These are phyloP conservation scores for Sturnus vulgaris DNA, from an alignment of 2,113 vertebrate species.

Conservation along the genomic window DNA sequence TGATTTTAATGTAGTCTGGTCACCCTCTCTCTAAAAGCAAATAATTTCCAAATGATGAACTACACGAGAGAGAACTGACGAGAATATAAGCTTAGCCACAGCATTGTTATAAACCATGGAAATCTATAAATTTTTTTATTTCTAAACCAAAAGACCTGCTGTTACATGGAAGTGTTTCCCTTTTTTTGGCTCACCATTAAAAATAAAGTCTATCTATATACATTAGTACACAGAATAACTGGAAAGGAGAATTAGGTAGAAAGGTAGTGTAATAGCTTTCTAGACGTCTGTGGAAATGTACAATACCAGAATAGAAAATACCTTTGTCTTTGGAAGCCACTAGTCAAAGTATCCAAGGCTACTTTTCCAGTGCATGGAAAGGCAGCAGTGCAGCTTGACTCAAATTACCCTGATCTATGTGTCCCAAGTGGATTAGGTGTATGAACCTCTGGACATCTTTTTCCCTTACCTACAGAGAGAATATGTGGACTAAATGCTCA, in stretches of 20 bases:
- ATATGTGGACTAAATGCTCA: neutral
- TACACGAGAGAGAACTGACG: neutral
- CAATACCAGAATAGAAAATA: neutral
- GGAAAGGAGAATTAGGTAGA: neutral
- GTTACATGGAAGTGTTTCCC: neutral
- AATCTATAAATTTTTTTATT: neutral
- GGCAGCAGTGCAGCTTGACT: neutral
- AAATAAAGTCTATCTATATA: neutral
- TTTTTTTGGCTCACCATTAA: neutral
- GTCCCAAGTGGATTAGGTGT: neutral
- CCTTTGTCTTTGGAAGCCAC: neutral
- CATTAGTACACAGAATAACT: neutral
- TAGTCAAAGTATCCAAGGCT: neutral
- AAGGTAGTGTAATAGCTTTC: neutral
- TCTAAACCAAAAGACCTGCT: neutral
- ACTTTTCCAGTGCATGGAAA: neutral
- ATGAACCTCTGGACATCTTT: neutral
- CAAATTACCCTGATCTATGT: neutral
- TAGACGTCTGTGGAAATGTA: neutral
- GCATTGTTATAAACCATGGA: neutral
- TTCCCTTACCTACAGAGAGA: neutral
- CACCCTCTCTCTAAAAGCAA: neutral
- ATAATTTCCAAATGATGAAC: neutral
- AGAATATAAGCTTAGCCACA: neutral
- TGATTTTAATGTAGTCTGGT: neutral